These are phyloP conservation scores for Alcis repandata DNA, from an alignment of 2,888 invertebrate species.

Conservation along the genomic window DNA sequence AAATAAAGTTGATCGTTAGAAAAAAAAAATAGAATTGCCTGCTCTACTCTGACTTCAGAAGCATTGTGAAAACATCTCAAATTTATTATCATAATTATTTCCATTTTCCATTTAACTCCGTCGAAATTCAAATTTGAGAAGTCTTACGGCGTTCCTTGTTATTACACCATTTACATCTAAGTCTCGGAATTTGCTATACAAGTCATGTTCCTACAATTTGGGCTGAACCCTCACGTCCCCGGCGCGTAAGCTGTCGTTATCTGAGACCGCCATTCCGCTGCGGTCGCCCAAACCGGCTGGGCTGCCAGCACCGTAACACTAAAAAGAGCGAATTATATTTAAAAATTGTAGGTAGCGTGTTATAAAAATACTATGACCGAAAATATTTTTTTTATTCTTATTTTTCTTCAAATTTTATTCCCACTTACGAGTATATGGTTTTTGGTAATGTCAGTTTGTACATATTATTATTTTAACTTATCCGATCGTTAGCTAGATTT, in stretches of 20 bases:
- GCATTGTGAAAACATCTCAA: neutral
- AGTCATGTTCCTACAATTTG: conserved; percentile 75
- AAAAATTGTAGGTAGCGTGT: too few species aligned
- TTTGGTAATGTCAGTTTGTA: too few species aligned
- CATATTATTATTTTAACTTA: too few species aligned
- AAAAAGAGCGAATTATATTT: neutral
- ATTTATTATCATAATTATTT: conserved; percentile 14
- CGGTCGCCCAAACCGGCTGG: conserved; percentile 34
- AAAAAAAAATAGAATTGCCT: neutral
- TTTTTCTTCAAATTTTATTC: too few species aligned
- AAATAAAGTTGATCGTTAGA: too few species aligned
- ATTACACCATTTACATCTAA: conserved; percentile 60
- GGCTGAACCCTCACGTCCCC: conserved; percentile 70
- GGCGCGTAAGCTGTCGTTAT: conserved; percentile 74
- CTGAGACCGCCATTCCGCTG: conserved; percentile 47
- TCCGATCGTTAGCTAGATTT: too few species aligned
- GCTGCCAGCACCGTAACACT: neutral
- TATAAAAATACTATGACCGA: too few species aligned
- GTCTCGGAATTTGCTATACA: conserved; percentile 58
- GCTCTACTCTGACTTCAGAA: neutral
- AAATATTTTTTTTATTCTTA: too few species aligned
- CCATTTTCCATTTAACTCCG: conserved; percentile 18
- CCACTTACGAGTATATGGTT: too few species aligned
- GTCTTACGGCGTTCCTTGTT: conserved; percentile 49
- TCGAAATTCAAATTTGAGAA: conserved; percentile 16